phyloP scores from a whole-genome alignment of 2,113 vertebrate species.

The Callithrix jacchus region DNA sequence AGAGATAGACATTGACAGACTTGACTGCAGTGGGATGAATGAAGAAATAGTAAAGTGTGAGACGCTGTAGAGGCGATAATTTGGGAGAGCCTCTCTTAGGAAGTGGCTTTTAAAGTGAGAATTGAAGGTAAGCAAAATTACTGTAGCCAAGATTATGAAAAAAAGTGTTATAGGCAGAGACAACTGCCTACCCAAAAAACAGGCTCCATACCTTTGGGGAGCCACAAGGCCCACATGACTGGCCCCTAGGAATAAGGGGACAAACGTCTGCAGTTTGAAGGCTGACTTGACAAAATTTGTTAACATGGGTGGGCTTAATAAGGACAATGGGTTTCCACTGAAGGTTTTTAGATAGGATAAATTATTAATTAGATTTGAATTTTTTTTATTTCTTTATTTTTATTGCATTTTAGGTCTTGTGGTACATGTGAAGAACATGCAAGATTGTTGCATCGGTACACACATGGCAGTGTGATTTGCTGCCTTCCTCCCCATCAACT shows the following conservation, averaged over 20 bases:
- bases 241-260: background rate
- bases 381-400: background rate
- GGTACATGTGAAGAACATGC: too few species aligned
- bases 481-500: too few species aligned
- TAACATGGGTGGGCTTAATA: background rate
- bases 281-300: background rate
- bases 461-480: too few species aligned
- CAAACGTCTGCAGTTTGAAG: background rate
- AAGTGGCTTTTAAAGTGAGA: constrained; percentile 21
- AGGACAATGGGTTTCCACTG: constrained; percentile 22
- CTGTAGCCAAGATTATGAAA: constrained; percentile 3
- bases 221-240: background rate
- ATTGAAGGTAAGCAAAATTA: background rate
- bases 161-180: background rate
- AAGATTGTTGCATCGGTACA: too few species aligned
- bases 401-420: too few species aligned
- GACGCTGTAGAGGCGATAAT: background rate
- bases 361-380: background rate
- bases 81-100: background rate
- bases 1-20: background rate
- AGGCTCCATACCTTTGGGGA: background rate
- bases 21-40: background rate
- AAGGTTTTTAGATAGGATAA: constrained; percentile 5
- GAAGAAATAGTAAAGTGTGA: background rate
- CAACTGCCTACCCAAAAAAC: background rate